A percentile compares a stretch with the other conserved stretches of the same genome.
These are phyloP conservation scores for Chalcosyrphus nemorum DNA, from an alignment of 2,888 invertebrate genomes.

Conservation along the genomic window DNA sequence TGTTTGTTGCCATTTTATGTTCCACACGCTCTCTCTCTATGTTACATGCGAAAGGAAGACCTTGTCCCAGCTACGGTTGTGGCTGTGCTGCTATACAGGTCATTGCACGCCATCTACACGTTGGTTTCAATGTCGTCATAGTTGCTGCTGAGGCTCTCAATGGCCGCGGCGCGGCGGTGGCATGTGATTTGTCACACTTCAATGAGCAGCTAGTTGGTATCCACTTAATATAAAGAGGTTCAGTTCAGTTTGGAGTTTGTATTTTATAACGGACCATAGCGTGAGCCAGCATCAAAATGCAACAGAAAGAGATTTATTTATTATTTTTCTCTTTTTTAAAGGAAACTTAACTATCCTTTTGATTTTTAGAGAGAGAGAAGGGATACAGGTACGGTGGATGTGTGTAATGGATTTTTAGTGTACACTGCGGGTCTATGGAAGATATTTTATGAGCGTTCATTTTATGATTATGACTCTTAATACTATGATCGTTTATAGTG, in stretches of 20 bases:
- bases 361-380: neutral
- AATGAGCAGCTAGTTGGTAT: constrained; percentile 21
- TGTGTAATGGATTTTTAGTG: constrained; percentile 29
- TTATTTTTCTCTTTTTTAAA: neutral
- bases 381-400: neutral
- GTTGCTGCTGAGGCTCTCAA: constrained; percentile 11
- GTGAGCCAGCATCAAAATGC: constrained; percentile 12
- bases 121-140: constrained; percentile 35
- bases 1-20: constrained; percentile 22
- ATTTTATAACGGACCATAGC: constrained; percentile 19
- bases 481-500: constrained; percentile 20
- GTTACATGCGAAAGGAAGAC: constrained; percentile 23
- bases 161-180: constrained; percentile 33
- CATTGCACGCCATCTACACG: constrained; percentile 43
- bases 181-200: constrained; percentile 49
- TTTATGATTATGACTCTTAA: constrained; percentile 24
- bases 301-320: neutral
- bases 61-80: constrained; percentile 27
- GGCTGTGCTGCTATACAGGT: constrained; percentile 22
- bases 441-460: constrained; percentile 17
- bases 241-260: neutral
- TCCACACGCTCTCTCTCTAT: constrained; percentile 1
- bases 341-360: neutral
- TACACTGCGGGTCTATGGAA: neutral
- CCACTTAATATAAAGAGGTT: constrained; percentile 1